Evolutionary conservation across 2,888 invertebrate species (phyloP).

Genomic region (Drymonia ruficornis): DNA sequence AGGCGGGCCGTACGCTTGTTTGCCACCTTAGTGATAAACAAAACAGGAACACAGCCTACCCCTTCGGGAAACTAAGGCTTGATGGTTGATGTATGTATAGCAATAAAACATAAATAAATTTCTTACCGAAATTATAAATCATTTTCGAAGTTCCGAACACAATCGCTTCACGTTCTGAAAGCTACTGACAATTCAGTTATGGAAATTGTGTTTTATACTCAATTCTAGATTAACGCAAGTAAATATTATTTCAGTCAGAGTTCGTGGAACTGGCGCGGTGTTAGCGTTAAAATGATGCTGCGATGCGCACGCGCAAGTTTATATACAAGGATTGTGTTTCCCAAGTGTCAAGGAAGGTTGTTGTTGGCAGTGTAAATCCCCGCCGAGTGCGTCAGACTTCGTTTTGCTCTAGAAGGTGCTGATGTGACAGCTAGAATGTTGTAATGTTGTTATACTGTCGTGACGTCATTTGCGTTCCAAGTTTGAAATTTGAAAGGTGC

Average conservation of each 20-base stretch:
- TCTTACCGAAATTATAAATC: slow-evolving; percentile 34
- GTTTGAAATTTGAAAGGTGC: background rate
- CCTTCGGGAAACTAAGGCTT: too few relatives aligned
- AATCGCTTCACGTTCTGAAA: background rate
- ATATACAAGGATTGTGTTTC: slow-evolving; percentile 28
- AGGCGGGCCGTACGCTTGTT: too few relatives aligned
- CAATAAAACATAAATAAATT: background rate
- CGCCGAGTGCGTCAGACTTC: slow-evolving; percentile 23
- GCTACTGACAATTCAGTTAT: background rate
- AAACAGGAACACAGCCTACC: too few relatives aligned
- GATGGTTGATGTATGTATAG: background rate
- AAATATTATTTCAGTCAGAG: slow-evolving; percentile 8
- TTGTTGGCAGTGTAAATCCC: slow-evolving; percentile 30
- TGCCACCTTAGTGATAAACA: too few relatives aligned
- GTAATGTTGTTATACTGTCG: background rate
- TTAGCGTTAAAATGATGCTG: slow-evolving; percentile 18
- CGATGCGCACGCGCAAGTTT: slow-evolving; percentile 15
- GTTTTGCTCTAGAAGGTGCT: slow-evolving; percentile 14
- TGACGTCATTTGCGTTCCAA: background rate
- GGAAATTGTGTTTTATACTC: background rate
- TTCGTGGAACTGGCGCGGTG: slow-evolving; percentile 8
- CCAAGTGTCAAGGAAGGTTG: slow-evolving; percentile 19
- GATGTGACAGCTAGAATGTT: background rate
- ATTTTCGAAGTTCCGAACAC: slow-evolving; percentile 13
- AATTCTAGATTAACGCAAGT: slow-evolving; percentile 7